A percentile compares a stretch with the other conserved stretches of the same genome.
Conservation (phyloP, 2,797 vertebrate genomes). For the Erithacus rubecula region DNA sequence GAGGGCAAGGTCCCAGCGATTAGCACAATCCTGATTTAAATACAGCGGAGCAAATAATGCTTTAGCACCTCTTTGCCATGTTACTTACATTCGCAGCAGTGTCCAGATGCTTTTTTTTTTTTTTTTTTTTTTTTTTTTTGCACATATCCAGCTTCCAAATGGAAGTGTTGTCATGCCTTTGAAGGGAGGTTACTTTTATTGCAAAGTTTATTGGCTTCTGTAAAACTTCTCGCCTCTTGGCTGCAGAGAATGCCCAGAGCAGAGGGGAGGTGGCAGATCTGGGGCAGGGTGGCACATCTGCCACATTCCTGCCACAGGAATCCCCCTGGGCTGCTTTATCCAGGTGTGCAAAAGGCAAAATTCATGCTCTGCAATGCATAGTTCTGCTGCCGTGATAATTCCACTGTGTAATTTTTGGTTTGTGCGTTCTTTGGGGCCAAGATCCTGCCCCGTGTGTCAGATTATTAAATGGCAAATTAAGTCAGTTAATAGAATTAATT, state of each 20-base stretch:
- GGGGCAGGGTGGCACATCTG: too few species aligned
- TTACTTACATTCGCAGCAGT: neutral
- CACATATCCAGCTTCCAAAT: slow-evolving; percentile 12
- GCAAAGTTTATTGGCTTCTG: slow-evolving; percentile 36
- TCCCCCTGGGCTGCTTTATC: neutral
- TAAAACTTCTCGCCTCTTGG: slow-evolving; percentile 41
- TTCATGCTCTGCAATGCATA: neutral
- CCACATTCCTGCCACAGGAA: neutral
- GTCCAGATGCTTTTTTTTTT: neutral
- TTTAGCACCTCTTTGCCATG: neutral
- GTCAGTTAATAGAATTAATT: slow-evolving; percentile 61
- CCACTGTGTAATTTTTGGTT: neutral
- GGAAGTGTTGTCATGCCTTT: slow-evolving; percentile 10
- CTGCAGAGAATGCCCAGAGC: neutral
- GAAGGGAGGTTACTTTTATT: slow-evolving; percentile 20
- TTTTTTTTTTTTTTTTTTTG: neutral
- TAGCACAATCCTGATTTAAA: neutral
- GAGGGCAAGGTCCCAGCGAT: neutral
- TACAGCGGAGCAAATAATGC: neutral
- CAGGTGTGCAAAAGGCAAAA: neutral
- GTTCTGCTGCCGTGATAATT: neutral
- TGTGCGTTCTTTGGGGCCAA: neutral
- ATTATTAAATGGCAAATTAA: slow-evolving; percentile 62
- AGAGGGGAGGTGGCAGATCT: neutral
- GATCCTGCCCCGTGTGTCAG: slow-evolving; percentile 8